These are phyloP conservation scores for Maniola hyperantus DNA, from an alignment of 2,888 invertebrate species.

Conservation along the genomic window DNA sequence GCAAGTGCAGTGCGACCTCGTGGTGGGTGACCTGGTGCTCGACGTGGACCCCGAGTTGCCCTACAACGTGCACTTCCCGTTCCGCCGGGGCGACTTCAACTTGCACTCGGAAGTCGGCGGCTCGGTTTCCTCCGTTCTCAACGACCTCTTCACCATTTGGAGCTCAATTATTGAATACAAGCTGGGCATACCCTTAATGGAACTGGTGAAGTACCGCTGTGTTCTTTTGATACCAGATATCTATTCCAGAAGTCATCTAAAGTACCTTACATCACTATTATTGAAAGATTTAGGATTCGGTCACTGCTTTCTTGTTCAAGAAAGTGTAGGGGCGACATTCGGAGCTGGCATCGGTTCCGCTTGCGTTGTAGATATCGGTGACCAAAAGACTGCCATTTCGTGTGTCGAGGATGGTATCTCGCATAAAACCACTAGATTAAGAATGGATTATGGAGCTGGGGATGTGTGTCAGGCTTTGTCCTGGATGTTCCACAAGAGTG, in stretches of 20 bases:
- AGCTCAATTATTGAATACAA: slow-evolving; percentile 88
- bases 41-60: slow-evolving; percentile 86
- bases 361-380: slow-evolving; percentile 97
- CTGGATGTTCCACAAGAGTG: slow-evolving; percentile 94
- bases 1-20: slow-evolving; percentile 84
- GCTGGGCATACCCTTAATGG: slow-evolving; percentile 87
- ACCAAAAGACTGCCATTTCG: slow-evolving; percentile 97
- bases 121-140: slow-evolving; percentile 90
- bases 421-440: slow-evolving; percentile 91
- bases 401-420: slow-evolving; percentile 99
- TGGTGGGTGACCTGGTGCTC: slow-evolving; percentile 91
- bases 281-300: slow-evolving; percentile 92
- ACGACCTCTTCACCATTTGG: slow-evolving; percentile 95
- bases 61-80: slow-evolving; percentile 95
- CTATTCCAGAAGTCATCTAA: slow-evolving; percentile 92
- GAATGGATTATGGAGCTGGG: slow-evolving; percentile 94
- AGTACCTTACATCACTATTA: slow-evolving; percentile 91
- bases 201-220: slow-evolving; percentile 90
- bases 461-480: slow-evolving; percentile 95
- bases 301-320: slow-evolving; percentile 92
- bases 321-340: slow-evolving; percentile 80
- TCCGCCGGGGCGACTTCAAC: slow-evolving; percentile 93
- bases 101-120: slow-evolving; percentile 92
- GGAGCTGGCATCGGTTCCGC: slow-evolving; percentile 86
- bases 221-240: slow-evolving; percentile 95